Evolutionary conservation across 2,888 invertebrate species (phyloP).

Genomic region (Caenorhabditis sp.): DNA sequence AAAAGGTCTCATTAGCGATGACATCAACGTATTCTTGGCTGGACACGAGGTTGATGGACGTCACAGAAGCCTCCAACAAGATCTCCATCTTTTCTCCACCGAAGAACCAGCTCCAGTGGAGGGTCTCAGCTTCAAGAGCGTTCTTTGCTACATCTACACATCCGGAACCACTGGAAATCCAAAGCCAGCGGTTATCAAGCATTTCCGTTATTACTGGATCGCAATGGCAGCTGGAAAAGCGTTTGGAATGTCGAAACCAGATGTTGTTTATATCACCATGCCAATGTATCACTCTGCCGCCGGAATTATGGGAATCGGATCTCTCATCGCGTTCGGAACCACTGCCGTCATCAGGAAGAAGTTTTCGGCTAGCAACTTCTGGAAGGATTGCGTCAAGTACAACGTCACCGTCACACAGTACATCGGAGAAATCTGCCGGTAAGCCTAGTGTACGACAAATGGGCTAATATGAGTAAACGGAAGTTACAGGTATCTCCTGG

Average conservation of each 20-base stretch:
- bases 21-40: slow-evolving; percentile 69
- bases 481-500: slow-evolving; percentile 84
- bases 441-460: not conserved
- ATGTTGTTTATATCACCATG: slow-evolving; percentile 93
- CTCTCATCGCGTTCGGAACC: slow-evolving; percentile 85
- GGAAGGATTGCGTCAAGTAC: slow-evolving; percentile 85
- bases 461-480: not conserved
- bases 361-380: slow-evolving; percentile 95
- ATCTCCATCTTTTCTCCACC: slow-evolving; percentile 50
- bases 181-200: slow-evolving; percentile 96
- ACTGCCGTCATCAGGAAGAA: slow-evolving; percentile 92
- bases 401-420: slow-evolving; percentile 83
- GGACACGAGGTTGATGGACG: slow-evolving; percentile 43
- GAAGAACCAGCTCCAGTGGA: slow-evolving; percentile 63
- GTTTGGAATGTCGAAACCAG: slow-evolving; percentile 85
- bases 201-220: slow-evolving; percentile 87
- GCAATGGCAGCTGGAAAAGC: slow-evolving; percentile 73
- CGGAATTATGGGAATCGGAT: slow-evolving; percentile 86
- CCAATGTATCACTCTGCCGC: slow-evolving; percentile 97
- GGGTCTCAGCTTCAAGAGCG: slow-evolving; percentile 77
- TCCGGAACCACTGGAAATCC: slow-evolving; percentile 98
- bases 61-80: slow-evolving; percentile 54
- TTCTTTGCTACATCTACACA: slow-evolving; percentile 95
- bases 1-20: slow-evolving; percentile 69
- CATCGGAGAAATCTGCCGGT: slow-evolving; percentile 86